A percentile compares a stretch with the other conserved stretches of the same genome.
These are phyloP conservation scores for Perodicticus potto DNA, from an alignment of 2,797 vertebrate genomes.

Conservation along the genomic window DNA sequence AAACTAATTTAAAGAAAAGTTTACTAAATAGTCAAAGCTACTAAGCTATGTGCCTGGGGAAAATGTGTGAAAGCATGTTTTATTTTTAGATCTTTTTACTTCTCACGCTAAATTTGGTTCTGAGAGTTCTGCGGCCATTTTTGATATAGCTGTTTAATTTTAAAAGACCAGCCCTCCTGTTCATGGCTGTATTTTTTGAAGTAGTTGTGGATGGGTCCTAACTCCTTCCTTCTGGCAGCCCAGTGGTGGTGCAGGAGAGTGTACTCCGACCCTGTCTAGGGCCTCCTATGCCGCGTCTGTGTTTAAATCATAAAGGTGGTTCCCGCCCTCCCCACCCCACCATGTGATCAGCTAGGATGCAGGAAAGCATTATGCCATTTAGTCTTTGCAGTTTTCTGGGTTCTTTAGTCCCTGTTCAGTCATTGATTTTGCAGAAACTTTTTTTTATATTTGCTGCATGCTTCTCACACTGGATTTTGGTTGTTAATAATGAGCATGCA, in stretches of 20 bases:
- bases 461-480: constrained; percentile 70
- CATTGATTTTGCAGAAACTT: constrained; percentile 54
- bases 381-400: constrained; percentile 75
- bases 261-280: constrained; percentile 84
- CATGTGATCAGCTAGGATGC: constrained; percentile 90
- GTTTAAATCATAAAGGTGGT: constrained; percentile 89
- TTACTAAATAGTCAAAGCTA: constrained; percentile 70
- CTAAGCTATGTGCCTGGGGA: constrained; percentile 78
- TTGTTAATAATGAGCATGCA: constrained; percentile 65
- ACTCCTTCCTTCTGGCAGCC: constrained; percentile 93
- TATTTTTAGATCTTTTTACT: constrained; percentile 88
- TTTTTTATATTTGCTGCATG: constrained; percentile 58
- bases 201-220: constrained; percentile 92
- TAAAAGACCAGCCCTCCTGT: constrained; percentile 86
- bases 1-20: constrained; percentile 63
- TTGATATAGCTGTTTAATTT: constrained; percentile 89
- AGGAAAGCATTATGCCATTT: constrained; percentile 87
- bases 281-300: constrained; percentile 86
- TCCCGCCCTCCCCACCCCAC: constrained; percentile 87
- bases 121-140: constrained; percentile 88
- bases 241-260: constrained; percentile 88
- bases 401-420: constrained; percentile 66
- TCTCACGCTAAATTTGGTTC: constrained; percentile 84
- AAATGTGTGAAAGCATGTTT: constrained; percentile 83
- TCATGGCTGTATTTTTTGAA: constrained; percentile 87